Evolutionary conservation across 1,140 invertebrate genomes (phyloP).

Genomic region (Dufourea novaeangliae): DNA sequence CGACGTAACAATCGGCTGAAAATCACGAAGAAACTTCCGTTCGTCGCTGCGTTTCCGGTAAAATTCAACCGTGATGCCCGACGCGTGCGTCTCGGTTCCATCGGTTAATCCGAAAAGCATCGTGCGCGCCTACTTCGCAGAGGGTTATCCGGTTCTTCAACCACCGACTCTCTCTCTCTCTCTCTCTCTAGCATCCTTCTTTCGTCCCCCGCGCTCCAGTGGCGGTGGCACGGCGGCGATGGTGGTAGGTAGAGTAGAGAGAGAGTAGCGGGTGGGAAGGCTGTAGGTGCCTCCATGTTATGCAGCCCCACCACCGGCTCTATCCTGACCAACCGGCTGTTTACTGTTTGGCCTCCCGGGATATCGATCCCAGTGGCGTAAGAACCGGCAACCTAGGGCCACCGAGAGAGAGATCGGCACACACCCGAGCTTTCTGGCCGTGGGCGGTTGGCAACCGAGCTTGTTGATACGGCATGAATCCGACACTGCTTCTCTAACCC

Average conservation of each 20-base stretch:
- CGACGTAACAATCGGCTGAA: no score
- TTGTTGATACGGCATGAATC: slow-evolving; percentile 57
- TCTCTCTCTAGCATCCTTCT: slow-evolving; percentile 44
- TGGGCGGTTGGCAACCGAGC: slow-evolving; percentile 65
- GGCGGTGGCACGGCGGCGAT: slow-evolving; percentile 40
- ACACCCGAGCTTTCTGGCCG: slow-evolving; percentile 53
- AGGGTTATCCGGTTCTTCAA: slow-evolving; percentile 51
- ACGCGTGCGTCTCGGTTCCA: not conserved
- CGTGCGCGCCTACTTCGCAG: slow-evolving; percentile 43
- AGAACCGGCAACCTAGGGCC: slow-evolving; percentile 73
- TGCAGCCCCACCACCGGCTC: slow-evolving; percentile 68
- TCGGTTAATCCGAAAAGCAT: slow-evolving; percentile 46
- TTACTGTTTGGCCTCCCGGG: slow-evolving; percentile 82
- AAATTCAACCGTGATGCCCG: not conserved
- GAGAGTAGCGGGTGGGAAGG: slow-evolving; percentile 37
- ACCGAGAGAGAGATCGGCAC: slow-evolving; percentile 58
- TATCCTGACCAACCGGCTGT: slow-evolving; percentile 82
- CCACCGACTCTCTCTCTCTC: no score
- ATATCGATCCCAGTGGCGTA: slow-evolving; percentile 82
- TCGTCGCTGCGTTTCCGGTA: no score
- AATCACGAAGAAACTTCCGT: no score
- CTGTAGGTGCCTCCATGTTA: slow-evolving; percentile 66
- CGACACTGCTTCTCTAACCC: slow-evolving; percentile 38
- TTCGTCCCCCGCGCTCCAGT: slow-evolving; percentile 45
- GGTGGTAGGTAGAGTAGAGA: slow-evolving; percentile 60